These are phyloP conservation scores for Drosophila algonquin DNA, from an alignment of 2,888 invertebrate species.

Conservation along the genomic window DNA sequence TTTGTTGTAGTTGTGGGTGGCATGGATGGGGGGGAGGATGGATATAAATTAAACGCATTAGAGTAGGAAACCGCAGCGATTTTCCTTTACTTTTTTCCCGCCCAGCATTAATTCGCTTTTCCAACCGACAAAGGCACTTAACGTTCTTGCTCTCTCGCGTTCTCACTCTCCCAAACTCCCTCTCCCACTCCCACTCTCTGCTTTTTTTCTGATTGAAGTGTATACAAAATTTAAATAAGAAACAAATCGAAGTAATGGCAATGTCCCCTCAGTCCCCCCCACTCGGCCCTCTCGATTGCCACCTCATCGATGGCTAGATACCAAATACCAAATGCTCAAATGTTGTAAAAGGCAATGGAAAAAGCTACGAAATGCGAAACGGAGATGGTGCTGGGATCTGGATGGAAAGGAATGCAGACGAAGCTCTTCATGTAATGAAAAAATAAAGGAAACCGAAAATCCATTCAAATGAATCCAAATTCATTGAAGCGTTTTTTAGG, in stretches of 20 bases:
- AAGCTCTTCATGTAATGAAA: conserved; percentile 70
- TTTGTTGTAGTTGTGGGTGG: conserved; percentile 42
- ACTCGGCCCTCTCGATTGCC: background rate
- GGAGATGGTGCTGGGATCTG: background rate
- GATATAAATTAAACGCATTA: conserved; percentile 80
- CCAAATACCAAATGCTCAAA: conserved; percentile 73
- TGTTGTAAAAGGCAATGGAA: conserved; percentile 62
- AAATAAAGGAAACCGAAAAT: conserved; percentile 36
- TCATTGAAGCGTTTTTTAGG: conserved; percentile 62
- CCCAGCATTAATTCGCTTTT: conserved; percentile 67
- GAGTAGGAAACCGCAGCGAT: conserved; percentile 78
- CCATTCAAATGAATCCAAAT: conserved; percentile 22
- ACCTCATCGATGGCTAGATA: conserved; percentile 42
- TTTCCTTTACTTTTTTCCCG: conserved; percentile 31
- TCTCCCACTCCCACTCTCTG: background rate
- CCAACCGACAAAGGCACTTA: conserved; percentile 76
- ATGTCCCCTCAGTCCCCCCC: background rate
- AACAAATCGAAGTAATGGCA: conserved; percentile 78
- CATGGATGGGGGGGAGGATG: conserved; percentile 39
- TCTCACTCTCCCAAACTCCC: background rate
- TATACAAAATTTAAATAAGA: conserved; percentile 78
- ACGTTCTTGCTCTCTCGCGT: conserved; percentile 37
- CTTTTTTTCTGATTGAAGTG: conserved; percentile 52
- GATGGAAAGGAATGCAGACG: conserved; percentile 15
- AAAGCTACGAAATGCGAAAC: conserved; percentile 1